A percentile compares a stretch with the other conserved stretches of the same genome.
Conservation (phyloP, 2,888 invertebrate genomes). For the Clanis bilineata region DNA sequence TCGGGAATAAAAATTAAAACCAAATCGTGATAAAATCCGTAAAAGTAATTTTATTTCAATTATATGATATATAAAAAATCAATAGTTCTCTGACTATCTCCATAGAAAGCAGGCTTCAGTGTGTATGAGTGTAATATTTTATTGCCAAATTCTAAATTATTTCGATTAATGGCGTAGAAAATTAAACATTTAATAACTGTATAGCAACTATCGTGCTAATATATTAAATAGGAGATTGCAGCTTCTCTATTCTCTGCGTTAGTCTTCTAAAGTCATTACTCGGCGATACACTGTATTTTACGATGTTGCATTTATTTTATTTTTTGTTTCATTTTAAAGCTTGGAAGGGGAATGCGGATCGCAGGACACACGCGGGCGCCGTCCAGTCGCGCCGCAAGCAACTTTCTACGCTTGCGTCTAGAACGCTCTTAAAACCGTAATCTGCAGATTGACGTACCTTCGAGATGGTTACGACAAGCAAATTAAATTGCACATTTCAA, state of each 20-base stretch:
- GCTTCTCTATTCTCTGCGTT: slow-evolving; percentile 58
- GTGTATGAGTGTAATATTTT: too few relatives aligned
- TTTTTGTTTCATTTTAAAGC: slow-evolving; percentile 69
- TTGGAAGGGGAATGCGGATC: slow-evolving; percentile 74
- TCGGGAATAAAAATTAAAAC: too few relatives aligned
- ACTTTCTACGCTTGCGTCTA: slow-evolving; percentile 81
- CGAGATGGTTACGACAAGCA: slow-evolving; percentile 72
- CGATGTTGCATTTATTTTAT: slow-evolving; percentile 57
- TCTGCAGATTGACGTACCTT: slow-evolving; percentile 78
- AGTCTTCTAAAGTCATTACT: slow-evolving; percentile 52
- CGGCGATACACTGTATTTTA: slow-evolving; percentile 63
- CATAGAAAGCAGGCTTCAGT: too few relatives aligned
- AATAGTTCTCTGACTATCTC: too few relatives aligned
- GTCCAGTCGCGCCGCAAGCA: slow-evolving; percentile 77
- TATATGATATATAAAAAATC: too few relatives aligned
- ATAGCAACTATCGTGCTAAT: not conserved
- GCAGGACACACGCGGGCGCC: slow-evolving; percentile 79
- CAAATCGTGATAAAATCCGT: too few relatives aligned
- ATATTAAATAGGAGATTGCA: not conserved
- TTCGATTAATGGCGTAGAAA: too few relatives aligned
- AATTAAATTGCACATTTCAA: slow-evolving; percentile 72
- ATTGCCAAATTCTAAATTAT: not conserved
- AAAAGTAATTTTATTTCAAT: too few relatives aligned
- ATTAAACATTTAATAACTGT: not conserved
- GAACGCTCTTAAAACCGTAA: slow-evolving; percentile 78